Evolutionary conservation across 2,113 vertebrate species (phyloP).

Genomic region (Delphinapterus leucas): DNA sequence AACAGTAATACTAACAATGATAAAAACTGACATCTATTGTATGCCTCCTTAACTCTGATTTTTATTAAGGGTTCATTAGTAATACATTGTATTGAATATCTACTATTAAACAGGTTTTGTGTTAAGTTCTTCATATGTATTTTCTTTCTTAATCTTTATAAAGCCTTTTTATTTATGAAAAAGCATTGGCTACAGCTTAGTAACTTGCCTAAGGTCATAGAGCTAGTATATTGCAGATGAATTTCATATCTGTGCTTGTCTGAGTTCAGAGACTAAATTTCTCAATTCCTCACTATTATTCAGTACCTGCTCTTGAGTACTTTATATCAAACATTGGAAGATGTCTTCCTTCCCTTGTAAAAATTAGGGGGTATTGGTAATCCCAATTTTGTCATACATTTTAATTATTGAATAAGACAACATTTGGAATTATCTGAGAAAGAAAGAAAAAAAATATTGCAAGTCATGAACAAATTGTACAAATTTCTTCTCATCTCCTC

Average conservation of each 20-base stretch:
- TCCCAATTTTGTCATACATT: background rate
- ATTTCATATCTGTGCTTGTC: background rate
- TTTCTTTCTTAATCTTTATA: conserved; percentile 3
- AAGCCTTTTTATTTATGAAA: background rate
- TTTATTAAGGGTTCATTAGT: background rate
- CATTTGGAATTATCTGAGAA: background rate
- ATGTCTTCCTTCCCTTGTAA: background rate
- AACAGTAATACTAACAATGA: background rate
- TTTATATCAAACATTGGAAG: background rate
- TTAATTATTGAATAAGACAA: background rate
- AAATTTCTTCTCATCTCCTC: background rate
- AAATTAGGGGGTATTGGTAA: background rate
- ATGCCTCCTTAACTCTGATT: background rate
- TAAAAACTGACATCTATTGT: background rate
- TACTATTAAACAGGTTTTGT: background rate
- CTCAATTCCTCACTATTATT: background rate
- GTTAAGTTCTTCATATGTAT: background rate
- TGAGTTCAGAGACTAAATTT: background rate
- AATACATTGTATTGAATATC: background rate
- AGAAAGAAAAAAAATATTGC: background rate
- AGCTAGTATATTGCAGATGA: background rate
- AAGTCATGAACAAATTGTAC: background rate
- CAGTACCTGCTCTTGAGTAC: background rate
- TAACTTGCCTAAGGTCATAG: background rate
- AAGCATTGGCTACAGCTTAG: background rate